phyloP scores from a whole-genome alignment of 2,888 invertebrate genomes.

The Crematogaster levior region DNA sequence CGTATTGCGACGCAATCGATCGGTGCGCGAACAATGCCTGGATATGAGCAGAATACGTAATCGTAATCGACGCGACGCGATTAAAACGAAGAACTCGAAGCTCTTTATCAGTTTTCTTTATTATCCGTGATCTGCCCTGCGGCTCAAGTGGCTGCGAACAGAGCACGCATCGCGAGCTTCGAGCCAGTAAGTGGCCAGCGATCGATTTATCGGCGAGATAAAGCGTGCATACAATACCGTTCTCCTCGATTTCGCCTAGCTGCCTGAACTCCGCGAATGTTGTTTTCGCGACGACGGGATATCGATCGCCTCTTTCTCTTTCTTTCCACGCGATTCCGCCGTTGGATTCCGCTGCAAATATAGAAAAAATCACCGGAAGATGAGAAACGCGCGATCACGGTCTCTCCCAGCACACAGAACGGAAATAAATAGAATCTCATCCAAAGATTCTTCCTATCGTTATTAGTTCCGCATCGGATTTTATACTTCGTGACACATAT shows the following conservation, averaged over 20 bases:
- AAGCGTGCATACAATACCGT: constrained; percentile 21
- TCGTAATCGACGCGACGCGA: background rate
- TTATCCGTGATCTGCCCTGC: constrained; percentile 34
- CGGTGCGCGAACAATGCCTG: background rate
- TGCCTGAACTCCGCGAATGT: constrained; percentile 12
- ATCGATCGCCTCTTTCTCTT: constrained; percentile 28
- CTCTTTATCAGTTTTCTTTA: constrained; percentile 63
- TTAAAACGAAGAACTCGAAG: constrained; percentile 1
- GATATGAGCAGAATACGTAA: background rate
- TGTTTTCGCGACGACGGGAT: constrained; percentile 33
- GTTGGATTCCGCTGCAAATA: background rate
- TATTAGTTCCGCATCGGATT: background rate
- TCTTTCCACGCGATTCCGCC: background rate
- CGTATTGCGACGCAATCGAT: background rate
- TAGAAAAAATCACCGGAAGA: background rate
- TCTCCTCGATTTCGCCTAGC: constrained; percentile 32
- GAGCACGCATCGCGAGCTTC: background rate
- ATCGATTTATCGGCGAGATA: constrained; percentile 51
- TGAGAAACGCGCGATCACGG: background rate
- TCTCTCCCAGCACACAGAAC: background rate
- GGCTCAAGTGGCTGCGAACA: background rate
- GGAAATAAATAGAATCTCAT: background rate
- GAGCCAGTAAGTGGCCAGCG: background rate
- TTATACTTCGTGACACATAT: background rate
- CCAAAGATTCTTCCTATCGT: background rate